Evolutionary conservation across 2,888 invertebrate species (phyloP).

Genomic region (Pachymerium ferrugineum): DNA sequence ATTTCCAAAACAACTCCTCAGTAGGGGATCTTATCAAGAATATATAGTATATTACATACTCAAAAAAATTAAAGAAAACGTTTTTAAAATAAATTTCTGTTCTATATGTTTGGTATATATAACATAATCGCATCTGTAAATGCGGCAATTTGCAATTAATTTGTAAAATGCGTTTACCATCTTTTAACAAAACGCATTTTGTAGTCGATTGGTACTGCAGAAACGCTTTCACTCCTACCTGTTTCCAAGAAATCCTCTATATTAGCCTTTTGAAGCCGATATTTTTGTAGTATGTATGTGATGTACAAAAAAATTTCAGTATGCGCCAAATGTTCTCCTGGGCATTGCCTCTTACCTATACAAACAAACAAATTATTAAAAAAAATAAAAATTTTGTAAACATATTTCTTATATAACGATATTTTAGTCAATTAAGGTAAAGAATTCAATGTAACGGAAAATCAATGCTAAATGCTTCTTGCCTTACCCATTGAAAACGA

Average conservation of each 20-base stretch:
- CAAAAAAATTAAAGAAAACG: no score
- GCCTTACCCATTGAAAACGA: slow-evolving; percentile 21
- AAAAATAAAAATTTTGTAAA: no score
- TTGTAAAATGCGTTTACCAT: not conserved
- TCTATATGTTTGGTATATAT: no score
- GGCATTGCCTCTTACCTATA: slow-evolving; percentile 15
- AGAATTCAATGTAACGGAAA: not conserved
- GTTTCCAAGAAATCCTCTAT: not conserved
- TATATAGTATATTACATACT: no score
- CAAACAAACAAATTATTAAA: not conserved
- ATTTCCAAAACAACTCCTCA: no score
- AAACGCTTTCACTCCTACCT: not conserved
- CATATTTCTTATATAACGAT: no score
- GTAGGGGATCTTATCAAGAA: no score
- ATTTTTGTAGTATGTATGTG: not conserved
- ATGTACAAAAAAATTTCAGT: not conserved
- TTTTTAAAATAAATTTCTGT: no score
- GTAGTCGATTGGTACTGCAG: not conserved
- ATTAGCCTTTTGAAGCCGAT: not conserved
- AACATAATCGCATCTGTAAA: no score
- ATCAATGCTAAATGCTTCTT: not conserved
- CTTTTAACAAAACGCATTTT: not conserved
- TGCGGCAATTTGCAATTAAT: not conserved
- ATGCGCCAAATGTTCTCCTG: slow-evolving; percentile 3
- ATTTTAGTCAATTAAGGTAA: no score